Conservation (phyloP, 2,888 invertebrate species). For the Stenurella melanura region DNA sequence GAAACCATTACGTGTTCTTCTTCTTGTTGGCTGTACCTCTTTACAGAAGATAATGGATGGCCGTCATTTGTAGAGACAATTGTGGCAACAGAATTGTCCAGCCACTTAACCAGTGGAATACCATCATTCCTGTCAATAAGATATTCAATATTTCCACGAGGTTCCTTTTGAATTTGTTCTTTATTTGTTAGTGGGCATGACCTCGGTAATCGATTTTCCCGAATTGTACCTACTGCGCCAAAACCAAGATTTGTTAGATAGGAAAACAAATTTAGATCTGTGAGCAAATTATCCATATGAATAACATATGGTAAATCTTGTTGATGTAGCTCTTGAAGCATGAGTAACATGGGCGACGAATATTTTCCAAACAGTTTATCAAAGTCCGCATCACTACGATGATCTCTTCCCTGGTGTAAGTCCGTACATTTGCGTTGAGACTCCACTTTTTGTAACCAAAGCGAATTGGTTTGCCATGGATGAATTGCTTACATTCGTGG, state of each 20-base stretch:
- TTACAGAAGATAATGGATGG: no score
- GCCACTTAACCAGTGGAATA: no score
- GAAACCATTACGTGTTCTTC: no score
- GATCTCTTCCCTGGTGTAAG: constrained; percentile 60
- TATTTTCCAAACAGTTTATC: constrained; percentile 20
- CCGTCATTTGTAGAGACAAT: no score
- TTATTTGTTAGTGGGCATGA: constrained; percentile 37
- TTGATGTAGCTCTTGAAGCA: constrained; percentile 13
- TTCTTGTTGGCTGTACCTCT: no score
- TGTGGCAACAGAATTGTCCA: no score
- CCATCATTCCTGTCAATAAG: no score
- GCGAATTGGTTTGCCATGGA: constrained; percentile 63
- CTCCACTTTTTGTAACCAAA: constrained; percentile 61
- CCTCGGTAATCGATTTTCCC: constrained; percentile 27
- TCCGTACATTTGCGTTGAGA: constrained; percentile 57
- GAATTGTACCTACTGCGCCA: constrained; percentile 53
- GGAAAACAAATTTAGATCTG: constrained; percentile 52
- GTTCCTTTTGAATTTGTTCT: background rate
- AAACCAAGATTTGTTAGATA: constrained; percentile 51
- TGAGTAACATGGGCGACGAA: background rate
- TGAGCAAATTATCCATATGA: constrained; percentile 62
- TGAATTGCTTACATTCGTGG: constrained; percentile 64
- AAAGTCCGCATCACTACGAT: background rate
- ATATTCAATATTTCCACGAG: no score
- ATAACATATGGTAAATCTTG: constrained; percentile 49